Conservation (phyloP, 2,113 vertebrate species). For the Danio rerio region GRCz12tu NC_133180.1:37718001-37718500, state of each 20-base stretch:
- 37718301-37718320: neutral
- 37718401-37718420: neutral
- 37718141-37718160: no score
- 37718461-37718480: neutral
- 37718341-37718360: neutral
- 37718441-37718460: neutral
- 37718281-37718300: neutral
- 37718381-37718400: neutral
- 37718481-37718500: constrained; percentile 13
- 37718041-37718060: no score
- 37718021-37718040: no score
- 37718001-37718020: no score
- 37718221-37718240: neutral
- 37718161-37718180: no score
- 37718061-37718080: no score
- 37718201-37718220: neutral
- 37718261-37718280: neutral
- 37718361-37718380: neutral
- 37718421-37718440: neutral
- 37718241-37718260: neutral
- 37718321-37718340: neutral
- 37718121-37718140: no score
- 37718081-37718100: no score
- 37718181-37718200: neutral
- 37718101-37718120: no score